Evolutionary conservation across 2,888 invertebrate species (phyloP).

Genomic region (Meganola albula): DNA sequence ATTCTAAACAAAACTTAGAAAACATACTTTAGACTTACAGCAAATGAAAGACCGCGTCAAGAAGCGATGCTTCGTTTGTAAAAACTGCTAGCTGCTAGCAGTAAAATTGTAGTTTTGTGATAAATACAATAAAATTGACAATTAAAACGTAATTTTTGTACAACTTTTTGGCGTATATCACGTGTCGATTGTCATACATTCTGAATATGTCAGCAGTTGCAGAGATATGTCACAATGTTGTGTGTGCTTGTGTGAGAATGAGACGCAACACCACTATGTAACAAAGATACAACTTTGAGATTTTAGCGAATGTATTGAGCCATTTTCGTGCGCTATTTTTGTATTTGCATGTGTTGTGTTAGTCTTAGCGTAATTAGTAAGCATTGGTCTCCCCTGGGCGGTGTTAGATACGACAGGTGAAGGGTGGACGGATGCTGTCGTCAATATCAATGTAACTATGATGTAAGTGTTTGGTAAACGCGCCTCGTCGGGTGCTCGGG

Average conservation of each 20-base stretch:
- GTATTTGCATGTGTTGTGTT: constrained; percentile 73
- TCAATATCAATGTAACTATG: constrained; percentile 45
- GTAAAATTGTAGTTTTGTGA: constrained; percentile 73
- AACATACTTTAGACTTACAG: constrained; percentile 44
- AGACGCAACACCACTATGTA: constrained; percentile 62
- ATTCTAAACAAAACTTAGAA: constrained; percentile 5
- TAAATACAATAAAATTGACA: constrained; percentile 73
- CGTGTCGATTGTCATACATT: constrained; percentile 36
- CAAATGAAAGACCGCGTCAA: constrained; percentile 49
- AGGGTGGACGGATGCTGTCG: constrained; percentile 46
- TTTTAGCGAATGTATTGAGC: constrained; percentile 64
- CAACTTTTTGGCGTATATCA: constrained; percentile 53
- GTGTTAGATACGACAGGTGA: constrained; percentile 11
- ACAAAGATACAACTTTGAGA: constrained; percentile 57
- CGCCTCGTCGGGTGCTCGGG: constrained; percentile 27
- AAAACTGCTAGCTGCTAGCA: constrained; percentile 72
- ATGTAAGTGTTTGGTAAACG: constrained; percentile 55
- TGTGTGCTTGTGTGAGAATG: constrained; percentile 26
- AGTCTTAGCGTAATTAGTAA: constrained; percentile 49
- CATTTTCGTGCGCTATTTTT: constrained; percentile 71
- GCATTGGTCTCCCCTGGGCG: constrained; percentile 48
- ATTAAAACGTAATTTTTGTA: constrained; percentile 65
- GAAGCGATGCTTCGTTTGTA: constrained; percentile 50
- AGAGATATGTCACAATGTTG: constrained; percentile 23
- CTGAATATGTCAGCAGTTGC: constrained; percentile 35